phyloP scores from a whole-genome alignment of 2,888 invertebrate genomes.

The Ichneumon xanthorius region DNA sequence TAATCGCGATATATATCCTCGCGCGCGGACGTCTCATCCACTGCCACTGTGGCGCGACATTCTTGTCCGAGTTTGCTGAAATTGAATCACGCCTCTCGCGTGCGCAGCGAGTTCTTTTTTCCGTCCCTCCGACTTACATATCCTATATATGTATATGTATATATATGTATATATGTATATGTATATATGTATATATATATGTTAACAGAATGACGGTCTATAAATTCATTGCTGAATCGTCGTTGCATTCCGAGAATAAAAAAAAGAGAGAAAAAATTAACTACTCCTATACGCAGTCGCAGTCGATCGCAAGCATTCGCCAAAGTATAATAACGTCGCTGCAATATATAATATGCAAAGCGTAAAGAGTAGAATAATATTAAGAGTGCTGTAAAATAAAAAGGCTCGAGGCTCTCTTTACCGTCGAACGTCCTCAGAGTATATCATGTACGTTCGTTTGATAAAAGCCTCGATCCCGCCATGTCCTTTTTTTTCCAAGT shows the following conservation, averaged over 20 bases:
- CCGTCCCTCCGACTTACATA: background rate
- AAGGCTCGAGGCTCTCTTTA: conserved; percentile 35
- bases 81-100: conserved; percentile 39
- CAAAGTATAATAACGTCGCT: background rate
- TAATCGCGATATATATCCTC: conserved; percentile 36
- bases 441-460: conserved; percentile 57
- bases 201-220: no score
- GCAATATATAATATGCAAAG: background rate
- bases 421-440: conserved; percentile 59
- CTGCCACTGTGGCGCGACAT: conserved; percentile 20
- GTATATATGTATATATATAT: no score
- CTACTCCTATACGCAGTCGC: background rate
- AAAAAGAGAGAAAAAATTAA: background rate
- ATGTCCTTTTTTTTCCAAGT: conserved; percentile 2
- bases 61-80: conserved; percentile 50
- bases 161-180: no score
- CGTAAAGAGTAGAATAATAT: background rate
- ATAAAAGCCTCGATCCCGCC: conserved; percentile 37
- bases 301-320: conserved; percentile 6
- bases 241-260: background rate
- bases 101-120: conserved; percentile 15
- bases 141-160: background rate
- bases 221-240: background rate
- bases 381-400: conserved; percentile 4
- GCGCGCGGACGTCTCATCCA: conserved; percentile 7